Evolutionary conservation across 1,140 invertebrate species (phyloP), one percentile per base, ranked within the genome.

Genomic region (Lucilia sericata): DNA sequence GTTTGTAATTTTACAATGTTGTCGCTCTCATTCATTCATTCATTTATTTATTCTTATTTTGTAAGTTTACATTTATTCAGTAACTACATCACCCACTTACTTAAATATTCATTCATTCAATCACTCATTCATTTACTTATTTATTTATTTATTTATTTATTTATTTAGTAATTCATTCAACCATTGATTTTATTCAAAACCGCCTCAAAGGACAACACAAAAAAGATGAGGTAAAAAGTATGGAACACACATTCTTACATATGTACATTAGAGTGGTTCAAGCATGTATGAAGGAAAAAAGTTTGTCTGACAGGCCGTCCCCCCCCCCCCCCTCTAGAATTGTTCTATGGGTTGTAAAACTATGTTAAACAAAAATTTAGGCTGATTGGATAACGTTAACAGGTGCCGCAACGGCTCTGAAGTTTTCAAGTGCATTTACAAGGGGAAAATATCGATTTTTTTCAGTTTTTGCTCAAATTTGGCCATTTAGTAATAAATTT

Each of bases 81-180:
- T 60, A 60, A 60, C 55, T 60, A 60, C 55, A 60, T 60, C 17
- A 60, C 55, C 55, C 55, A 60, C 55, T 60, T 60, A 60, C 14
- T 60, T 60, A 60, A 60, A 60, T 60, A 60, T 60, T 60, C 55
- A 60, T 60, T 60, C 55, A 60, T 60, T 60, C 55, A 60, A 60
- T 60, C n/a, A 60, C 17, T 17, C 55, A 60, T 60, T 60, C 55
- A 60, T 60, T 60, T n/a, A 60, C 55, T 60, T 60, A 60, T 60
- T 60, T 60, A 60, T 60, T 60, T 60, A 60, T 60, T 60, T 60
- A 60, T 13, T 60, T 60, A 60, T 60, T 60, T 60, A 60, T 60
- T 60, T 60, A 60, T 60, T 60, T 60, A 60, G 55, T 60, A 60
- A 60, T 60, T 60, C 14, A 60, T 60, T 60, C 55, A 60, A 60